phyloP scores from a whole-genome alignment of 2,797 vertebrate genomes.

The Decapterus maruadsi region DNA sequence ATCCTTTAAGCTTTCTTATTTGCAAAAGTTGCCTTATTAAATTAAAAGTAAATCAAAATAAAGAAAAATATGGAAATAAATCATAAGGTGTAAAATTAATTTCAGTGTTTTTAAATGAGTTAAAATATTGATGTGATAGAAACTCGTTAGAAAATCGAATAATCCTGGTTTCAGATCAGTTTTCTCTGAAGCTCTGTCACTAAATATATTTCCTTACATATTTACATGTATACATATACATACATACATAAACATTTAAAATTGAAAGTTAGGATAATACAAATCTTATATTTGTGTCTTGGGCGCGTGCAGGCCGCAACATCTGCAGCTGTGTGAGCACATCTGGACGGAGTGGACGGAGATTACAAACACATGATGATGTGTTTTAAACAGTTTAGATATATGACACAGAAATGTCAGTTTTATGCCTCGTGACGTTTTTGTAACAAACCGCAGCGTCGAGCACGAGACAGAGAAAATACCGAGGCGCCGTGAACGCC shows the following conservation, averaged over 20 bases:
- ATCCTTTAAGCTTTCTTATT: not conserved
- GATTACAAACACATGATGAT: not conserved
- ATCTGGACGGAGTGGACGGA: conserved; percentile 16
- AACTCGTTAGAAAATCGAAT: not conserved
- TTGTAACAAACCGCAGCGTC: not conserved
- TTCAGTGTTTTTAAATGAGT: not conserved
- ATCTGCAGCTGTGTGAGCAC: conserved; percentile 34
- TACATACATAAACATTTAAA: not conserved
- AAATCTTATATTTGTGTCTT: not conserved
- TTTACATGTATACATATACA: too few species aligned
- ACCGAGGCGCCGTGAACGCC: not conserved
- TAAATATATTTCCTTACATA: too few species aligned
- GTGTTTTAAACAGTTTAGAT: not conserved
- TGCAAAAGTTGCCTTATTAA: not conserved
- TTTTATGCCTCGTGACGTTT: conserved; percentile 1
- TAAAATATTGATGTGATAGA: not conserved
- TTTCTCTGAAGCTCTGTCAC: not conserved
- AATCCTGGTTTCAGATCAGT: not conserved
- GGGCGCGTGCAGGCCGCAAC: conserved; percentile 31
- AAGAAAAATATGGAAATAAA: not conserved
- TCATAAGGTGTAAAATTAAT: not conserved
- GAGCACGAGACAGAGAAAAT: not conserved
- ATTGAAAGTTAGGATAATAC: not conserved
- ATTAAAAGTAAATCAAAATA: not conserved
- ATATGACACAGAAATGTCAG: too few species aligned